These are phyloP conservation scores for Bujurquina vittata DNA, from an alignment of 2,113 vertebrate genomes.

Conservation along the genomic window DNA sequence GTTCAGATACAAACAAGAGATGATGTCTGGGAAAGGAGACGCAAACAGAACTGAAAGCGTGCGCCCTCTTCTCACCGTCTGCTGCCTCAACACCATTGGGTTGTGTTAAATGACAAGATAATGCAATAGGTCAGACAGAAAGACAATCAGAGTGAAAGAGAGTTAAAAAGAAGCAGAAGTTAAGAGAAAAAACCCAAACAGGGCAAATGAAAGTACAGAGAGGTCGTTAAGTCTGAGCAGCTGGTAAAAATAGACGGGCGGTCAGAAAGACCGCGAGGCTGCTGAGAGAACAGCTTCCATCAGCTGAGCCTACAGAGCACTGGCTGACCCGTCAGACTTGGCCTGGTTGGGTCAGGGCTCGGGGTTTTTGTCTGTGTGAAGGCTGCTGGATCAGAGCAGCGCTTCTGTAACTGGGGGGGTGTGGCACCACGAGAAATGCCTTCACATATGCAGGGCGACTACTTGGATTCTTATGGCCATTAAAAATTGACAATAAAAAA, in stretches of 20 bases:
- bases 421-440: not conserved
- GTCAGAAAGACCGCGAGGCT: not conserved
- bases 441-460: not conserved
- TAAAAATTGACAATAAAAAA: not conserved
- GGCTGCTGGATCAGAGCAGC: slow-evolving; percentile 4
- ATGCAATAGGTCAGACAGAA: not conserved
- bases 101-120: slow-evolving; percentile 4
- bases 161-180: not conserved
- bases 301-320: not conserved
- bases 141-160: not conserved
- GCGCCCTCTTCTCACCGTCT: not conserved
- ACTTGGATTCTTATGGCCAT: not conserved
- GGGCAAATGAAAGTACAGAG: not conserved
- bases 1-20: not conserved
- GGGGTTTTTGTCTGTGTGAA: not conserved
- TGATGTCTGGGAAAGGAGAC: not conserved
- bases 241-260: slow-evolving; percentile 2
- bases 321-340: not conserved
- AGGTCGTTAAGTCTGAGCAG: not conserved
- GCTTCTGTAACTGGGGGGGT: slow-evolving; percentile 24
- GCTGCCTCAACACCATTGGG: not conserved
- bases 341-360: not conserved
- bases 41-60: not conserved
- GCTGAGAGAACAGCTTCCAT: not conserved
- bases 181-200: not conserved